Conservation (phyloP, 2,797 vertebrate species). For the Neostethus bicornis region DNA sequence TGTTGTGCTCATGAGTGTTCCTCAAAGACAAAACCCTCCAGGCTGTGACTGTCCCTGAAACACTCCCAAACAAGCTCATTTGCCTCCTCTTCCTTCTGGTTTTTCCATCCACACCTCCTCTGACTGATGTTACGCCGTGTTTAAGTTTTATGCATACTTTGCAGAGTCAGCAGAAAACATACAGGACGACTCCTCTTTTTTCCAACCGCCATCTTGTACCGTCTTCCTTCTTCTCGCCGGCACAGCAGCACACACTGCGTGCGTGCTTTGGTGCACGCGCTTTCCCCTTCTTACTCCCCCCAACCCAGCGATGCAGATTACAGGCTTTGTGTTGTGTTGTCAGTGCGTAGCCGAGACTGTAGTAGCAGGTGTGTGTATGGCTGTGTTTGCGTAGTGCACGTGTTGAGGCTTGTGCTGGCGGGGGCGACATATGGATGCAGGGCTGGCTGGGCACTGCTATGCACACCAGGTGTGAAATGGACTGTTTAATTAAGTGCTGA, state of each 20-base stretch:
- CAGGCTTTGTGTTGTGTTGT: conserved; percentile 79
- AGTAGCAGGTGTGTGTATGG: conserved; percentile 66
- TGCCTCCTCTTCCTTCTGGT: conserved; percentile 13
- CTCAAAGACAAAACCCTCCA: conserved; percentile 71
- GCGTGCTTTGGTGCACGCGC: background rate
- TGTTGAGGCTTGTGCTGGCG: conserved; percentile 67
- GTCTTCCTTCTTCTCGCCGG: conserved; percentile 68
- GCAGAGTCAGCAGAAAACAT: conserved; percentile 58
- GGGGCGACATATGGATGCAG: conserved; percentile 82
- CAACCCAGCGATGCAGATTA: conserved; percentile 75
- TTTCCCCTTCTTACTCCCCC: conserved; percentile 66
- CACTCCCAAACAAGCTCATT: conserved; percentile 63
- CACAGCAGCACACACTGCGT: conserved; percentile 65
- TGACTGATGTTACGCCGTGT: conserved; percentile 28
- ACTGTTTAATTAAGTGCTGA: conserved; percentile 88
- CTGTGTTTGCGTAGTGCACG: conserved; percentile 50
- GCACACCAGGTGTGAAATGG: conserved; percentile 87
- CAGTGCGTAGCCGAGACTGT: conserved; percentile 73
- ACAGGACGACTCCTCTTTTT: conserved; percentile 58
- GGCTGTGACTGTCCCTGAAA: conserved; percentile 73
- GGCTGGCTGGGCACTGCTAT: conserved; percentile 79
- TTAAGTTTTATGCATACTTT: conserved; percentile 48
- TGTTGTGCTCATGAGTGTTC: conserved; percentile 42
- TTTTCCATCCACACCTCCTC: conserved; percentile 29
- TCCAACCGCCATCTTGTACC: conserved; percentile 71